Evolutionary conservation across 1,140 invertebrate genomes (phyloP), one percentile per base, ranked within the genome.

Genomic region (Pygmarrhopalites habei): DNA sequence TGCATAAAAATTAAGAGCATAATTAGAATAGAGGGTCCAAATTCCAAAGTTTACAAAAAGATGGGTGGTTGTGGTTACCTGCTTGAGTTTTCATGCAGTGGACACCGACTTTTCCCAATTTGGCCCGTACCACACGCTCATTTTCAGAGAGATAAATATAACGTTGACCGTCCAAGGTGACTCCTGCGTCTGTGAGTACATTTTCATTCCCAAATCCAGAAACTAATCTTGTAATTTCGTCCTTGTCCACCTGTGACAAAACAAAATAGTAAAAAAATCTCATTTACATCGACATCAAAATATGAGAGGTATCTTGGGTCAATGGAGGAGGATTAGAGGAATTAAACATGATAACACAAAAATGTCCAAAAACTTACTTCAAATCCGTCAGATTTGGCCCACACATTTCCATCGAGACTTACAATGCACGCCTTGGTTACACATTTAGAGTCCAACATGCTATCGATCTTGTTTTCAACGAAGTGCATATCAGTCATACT

Each of bases 51-150:
- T n/a, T n/a, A n/a, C n/a, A n/a, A n/a, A n/a, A n/a, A n/a, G n/a
- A n/a, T n/a, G n/a, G n/a, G n/a, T n/a, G n/a, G 7, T 49, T 10
- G 10, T 10, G 21, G 10, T 77, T 75, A 88, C 87, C 85, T 84
- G 92, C 89, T 80, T 85, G 82, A 78, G 90, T 93, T 81, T 92
- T 92, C 88, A 92, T 91, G 86, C 88, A 90, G 77, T 92, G 90
- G 59, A 92, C 87, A 72, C 90, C 90, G 74, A 89, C 86, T 81
- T 91, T 90, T 74, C 87, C 89, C 66, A 90, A 82, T 80, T 92
- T 92, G 75, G 89, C 89, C 78, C 90, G 86, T 77, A 93, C 87
- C 70, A 93, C 89, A 74, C 86, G 84, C 74, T 92, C 89, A 79
- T 89, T 89, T 73, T 89, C 89, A 72, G 89, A 92, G 76, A 92